Percentiles rank a stretch among this genome's conserved stretches.
Conservation (phyloP, 2,888 invertebrate genomes). For the Nephrotoma guestfalica region DNA sequence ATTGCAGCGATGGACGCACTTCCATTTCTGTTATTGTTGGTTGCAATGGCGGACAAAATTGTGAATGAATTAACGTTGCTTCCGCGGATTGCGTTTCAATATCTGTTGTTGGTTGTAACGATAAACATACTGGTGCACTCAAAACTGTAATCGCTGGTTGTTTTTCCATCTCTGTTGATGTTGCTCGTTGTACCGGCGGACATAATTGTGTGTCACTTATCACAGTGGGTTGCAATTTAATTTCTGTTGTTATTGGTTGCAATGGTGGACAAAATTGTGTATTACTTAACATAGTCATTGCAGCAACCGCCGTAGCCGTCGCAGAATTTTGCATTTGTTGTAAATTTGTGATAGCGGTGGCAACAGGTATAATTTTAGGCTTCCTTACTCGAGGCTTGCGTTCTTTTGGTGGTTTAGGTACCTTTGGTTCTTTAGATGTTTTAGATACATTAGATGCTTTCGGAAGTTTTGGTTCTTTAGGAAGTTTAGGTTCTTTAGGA, state of each 20-base stretch:
- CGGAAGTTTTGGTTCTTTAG: too few relatives aligned
- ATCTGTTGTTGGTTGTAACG: neutral
- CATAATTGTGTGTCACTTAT: neutral
- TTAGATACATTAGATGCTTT: neutral
- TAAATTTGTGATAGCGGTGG: neutral
- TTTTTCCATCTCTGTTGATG: too few relatives aligned
- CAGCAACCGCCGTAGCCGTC: neutral
- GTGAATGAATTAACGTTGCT: too few relatives aligned
- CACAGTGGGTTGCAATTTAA: neutral
- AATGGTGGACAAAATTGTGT: neutral
- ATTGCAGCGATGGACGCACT: too few relatives aligned
- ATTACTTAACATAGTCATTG: neutral
- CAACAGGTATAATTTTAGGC: neutral
- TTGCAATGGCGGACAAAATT: too few relatives aligned
- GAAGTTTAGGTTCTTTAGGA: too few relatives aligned
- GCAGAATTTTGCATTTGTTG: neutral
- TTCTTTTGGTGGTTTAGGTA: neutral
- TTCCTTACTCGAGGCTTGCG: neutral
- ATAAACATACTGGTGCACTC: too few relatives aligned
- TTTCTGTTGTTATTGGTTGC: neutral
- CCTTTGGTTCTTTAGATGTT: neutral
- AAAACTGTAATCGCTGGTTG: too few relatives aligned
- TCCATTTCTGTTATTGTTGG: too few relatives aligned
- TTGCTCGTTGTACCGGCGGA: too few relatives aligned
- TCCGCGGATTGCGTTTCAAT: neutral